Percentiles rank a stretch among this genome's conserved stretches.
These are phyloP conservation scores for Coreius guichenoti DNA, from an alignment of 2,797 vertebrate species.

Conservation along the genomic window DNA sequence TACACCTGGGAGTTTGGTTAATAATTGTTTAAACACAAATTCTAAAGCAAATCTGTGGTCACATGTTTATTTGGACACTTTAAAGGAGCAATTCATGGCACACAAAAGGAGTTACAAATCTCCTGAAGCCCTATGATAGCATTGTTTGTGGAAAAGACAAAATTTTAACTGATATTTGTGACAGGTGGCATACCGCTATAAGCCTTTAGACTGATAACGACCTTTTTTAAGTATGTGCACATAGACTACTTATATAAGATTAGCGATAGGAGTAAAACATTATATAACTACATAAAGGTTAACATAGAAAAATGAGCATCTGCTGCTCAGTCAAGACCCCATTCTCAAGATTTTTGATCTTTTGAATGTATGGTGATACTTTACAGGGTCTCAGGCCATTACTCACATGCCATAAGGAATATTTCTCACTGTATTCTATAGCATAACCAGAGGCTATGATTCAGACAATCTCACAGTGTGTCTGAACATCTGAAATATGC, in stretches of 20 bases:
- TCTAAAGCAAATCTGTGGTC: neutral
- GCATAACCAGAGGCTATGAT: neutral
- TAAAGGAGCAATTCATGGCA: neutral
- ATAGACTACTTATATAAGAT: neutral
- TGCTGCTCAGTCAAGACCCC: neutral
- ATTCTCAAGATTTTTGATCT: neutral
- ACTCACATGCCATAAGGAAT: neutral
- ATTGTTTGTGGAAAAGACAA: neutral
- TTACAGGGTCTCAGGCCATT: neutral
- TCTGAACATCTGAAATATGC: neutral
- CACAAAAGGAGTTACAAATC: neutral
- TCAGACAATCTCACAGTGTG: neutral
- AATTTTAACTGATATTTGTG: neutral
- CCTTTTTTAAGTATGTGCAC: neutral
- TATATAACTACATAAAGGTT: neutral
- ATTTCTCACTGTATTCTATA: neutral
- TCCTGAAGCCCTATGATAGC: neutral
- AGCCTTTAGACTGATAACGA: neutral
- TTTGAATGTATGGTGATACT: neutral
- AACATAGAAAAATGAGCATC: neutral
- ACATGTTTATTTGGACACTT: neutral
- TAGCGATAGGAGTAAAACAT: neutral
- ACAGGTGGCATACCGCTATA: neutral
- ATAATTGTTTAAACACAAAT: neutral
- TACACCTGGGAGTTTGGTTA: neutral